Percentiles rank a stretch among this genome's conserved stretches.
These are phyloP conservation scores for Limulus polyphemus DNA, from an alignment of 2,888 invertebrate species.

Conservation along the genomic window DNA sequence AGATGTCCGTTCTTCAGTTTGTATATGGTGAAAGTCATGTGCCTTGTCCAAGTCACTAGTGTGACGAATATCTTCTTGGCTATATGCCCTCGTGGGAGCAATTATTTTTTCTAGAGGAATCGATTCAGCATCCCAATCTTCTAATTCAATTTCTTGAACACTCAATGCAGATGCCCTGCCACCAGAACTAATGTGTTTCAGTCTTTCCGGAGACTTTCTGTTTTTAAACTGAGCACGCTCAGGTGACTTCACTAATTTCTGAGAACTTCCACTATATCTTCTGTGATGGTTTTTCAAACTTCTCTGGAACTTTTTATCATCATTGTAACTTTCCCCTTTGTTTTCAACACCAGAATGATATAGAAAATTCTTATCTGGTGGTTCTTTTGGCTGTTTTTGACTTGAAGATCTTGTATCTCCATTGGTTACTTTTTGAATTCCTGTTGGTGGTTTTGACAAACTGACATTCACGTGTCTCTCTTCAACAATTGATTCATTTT, in stretches of 20 bases:
- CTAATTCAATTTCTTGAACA: not conserved
- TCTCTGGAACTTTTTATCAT: not conserved
- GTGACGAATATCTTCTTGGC: conserved; percentile 2
- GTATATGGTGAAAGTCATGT: not conserved
- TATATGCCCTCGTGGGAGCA: not conserved
- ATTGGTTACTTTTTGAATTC: too few species aligned
- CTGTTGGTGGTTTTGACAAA: too few species aligned
- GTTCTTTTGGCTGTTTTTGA: too few species aligned
- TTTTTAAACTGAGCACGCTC: not conserved
- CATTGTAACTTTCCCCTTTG: not conserved
- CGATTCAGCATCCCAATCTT: conserved; percentile 3
- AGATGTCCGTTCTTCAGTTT: not conserved
- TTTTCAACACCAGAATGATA: too few species aligned
- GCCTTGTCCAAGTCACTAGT: not conserved
- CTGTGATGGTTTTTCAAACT: not conserved
- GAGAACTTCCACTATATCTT: not conserved
- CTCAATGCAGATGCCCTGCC: not conserved
- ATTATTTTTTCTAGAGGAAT: not conserved
- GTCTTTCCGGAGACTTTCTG: not conserved
- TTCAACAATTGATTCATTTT: too few species aligned
- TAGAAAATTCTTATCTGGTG: too few species aligned
- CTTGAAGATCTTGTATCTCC: too few species aligned
- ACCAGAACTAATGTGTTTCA: not conserved
- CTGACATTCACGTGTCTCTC: too few species aligned
- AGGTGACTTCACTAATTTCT: too few species aligned